Evolutionary conservation across 2,113 vertebrate species (phyloP), one percentile per base, ranked within the genome.

Genomic region (Neotoma lepida): DNA sequence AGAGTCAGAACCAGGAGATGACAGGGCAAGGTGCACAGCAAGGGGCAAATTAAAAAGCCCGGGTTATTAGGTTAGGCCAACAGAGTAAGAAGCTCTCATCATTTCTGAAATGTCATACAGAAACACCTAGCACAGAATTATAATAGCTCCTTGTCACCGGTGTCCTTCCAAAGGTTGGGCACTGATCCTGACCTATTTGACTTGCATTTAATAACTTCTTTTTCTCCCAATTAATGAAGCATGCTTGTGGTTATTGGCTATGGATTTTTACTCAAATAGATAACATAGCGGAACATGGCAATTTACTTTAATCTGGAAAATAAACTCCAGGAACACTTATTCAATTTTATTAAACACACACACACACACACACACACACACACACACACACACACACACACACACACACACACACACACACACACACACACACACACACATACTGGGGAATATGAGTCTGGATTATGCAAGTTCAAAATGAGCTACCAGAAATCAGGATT

Each of bases 181-280:
- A 81, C 39, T 66, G 12, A 33, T 46, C 33, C 28, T 64, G 80
- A 68, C 49, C 84, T 70, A 68, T 26, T 81, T 88, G 64, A 81
- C 94, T 94, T 86, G 33, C 87, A 93, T 77, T 39, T 78, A 82
- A 56, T 80, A 76, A 88, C 49, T 66, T 86, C 7, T 35, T 0
- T 68, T 56, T 85, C 39, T 84, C 77, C 54, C 28, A 66, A 46
- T 56, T 81, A 78, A 28, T 89, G 10, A 87, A 74, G 66, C 44
- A 86, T 1, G 6, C 63, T 35, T 94, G 70, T 28, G 33, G 73
- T 76, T 89, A 87, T 73, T 14, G 6, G n/a, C 24, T 89, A 44
- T 76, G 22, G n/a, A 84, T 18, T 94, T 82, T 73, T 24, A 90
- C 91, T 96, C 56, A 96, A 93, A 91, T 20, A 77, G 35, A 86